A percentile compares a stretch with the other conserved stretches of the same genome.
These are phyloP conservation scores for Rhynchotus rufescens DNA, from an alignment of 2,797 vertebrate species.

Conservation along the genomic window DNA sequence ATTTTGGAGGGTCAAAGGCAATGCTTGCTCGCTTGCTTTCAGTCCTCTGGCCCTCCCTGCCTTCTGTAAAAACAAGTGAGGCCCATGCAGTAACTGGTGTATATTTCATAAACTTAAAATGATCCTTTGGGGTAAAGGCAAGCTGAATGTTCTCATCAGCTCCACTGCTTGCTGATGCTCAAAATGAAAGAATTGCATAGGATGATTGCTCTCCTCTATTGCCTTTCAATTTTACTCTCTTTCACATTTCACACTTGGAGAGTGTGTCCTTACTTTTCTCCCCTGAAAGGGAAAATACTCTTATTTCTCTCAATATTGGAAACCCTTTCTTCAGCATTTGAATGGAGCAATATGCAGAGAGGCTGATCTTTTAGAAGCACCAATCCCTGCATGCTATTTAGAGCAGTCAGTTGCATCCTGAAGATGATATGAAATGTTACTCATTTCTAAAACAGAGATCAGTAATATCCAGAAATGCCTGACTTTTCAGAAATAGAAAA, in stretches of 20 bases:
- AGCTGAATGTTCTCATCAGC: not conserved
- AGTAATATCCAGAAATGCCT: not conserved
- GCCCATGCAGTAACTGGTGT: not conserved
- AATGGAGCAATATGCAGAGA: not conserved
- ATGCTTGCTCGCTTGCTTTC: not conserved
- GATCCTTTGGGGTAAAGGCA: not conserved
- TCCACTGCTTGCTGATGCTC: constrained; percentile 19
- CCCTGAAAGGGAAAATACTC: constrained; percentile 25
- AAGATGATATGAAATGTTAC: not conserved
- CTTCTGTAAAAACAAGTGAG: constrained; percentile 9
- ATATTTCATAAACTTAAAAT: not conserved
- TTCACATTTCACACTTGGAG: constrained; percentile 37
- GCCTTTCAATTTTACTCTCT: constrained; percentile 44
- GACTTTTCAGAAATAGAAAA: not conserved
- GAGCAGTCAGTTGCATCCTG: not conserved
- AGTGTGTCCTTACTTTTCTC: constrained; percentile 16
- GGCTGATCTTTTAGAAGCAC: not conserved
- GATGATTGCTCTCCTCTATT: constrained; percentile 17
- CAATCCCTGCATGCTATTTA: not conserved
- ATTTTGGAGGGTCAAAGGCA: constrained; percentile 20
- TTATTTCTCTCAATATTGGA: constrained; percentile 10
- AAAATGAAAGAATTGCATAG: constrained; percentile 40
- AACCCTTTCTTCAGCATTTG: not conserved
- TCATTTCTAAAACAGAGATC: not conserved
- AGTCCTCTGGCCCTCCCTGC: not conserved